Base-by-base conservation (phyloP, 2,888 invertebrate genomes). In the Eremobia ochroleuca region DNA sequence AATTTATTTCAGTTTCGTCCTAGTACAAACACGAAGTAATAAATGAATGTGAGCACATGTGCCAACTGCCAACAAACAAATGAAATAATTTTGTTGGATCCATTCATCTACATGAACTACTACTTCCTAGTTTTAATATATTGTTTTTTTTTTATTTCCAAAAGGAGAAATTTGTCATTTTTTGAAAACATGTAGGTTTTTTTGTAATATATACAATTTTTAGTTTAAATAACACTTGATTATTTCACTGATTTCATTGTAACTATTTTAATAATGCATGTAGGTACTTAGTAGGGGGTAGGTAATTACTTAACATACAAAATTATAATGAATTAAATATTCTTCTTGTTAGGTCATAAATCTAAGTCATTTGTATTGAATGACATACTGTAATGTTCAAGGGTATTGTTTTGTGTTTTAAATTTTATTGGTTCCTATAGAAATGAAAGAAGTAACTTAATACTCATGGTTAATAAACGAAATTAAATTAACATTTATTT, bases 1-100 rank as follows among this genome's bases (percentile, higher is more conserved):
- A 71, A 55, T 55, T 43, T 46, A 46, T 46, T 67, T 73, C 21
- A 73, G n/a, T 73, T 55, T 73, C 34, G 21, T 55, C 31, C 40
- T 71, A 37, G 6, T 46, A 34, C 49, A 37, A 49, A 6, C 4
- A 49, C 37, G 18, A 40, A 37, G 25, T 37, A 52, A 28, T 49
- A 28, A 73, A 49, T 73, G 18, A 28, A 18, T 31, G 28, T 43
- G 49, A 40, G 40, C 40, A 66, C 25, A 49, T 72, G 46, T 73
- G 18, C 6, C 15, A 43, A n/a, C n/a, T 1, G 0, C 34, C 18
- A 68, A 68, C 28, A 46, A 37, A 37, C 6, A 69, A 72, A 69
- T 49, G 21, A 34, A 13, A 34, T 28, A 34, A 34, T n/a, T 46
- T n/a, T 21, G 13, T 46, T 34, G 3, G n/a, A 37, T 31, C 25